Conservation (phyloP, 1,140 invertebrate genomes). For the Pygmarrhopalites habei region DNA sequence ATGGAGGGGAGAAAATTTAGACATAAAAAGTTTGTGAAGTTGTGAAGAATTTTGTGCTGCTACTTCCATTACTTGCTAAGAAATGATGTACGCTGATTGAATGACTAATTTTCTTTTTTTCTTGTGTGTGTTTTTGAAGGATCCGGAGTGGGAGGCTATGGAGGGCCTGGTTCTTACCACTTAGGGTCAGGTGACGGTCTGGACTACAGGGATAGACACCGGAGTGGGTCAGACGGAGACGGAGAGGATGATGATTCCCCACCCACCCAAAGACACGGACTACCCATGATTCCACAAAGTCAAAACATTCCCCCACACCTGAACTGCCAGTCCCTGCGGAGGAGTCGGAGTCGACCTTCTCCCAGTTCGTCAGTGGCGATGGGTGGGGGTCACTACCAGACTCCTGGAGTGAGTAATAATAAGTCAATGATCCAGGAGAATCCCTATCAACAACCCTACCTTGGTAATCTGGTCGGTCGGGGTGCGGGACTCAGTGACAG, state of each 20-base stretch:
- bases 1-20: slow-evolving; percentile 4
- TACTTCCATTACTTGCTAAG: neutral
- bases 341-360: slow-evolving; percentile 24
- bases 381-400: slow-evolving; percentile 14
- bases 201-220: slow-evolving; percentile 24
- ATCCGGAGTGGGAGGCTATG: slow-evolving; percentile 36
- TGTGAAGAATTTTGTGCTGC: neutral
- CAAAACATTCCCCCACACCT: slow-evolving; percentile 20
- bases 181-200: slow-evolving; percentile 33
- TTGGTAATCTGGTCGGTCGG: slow-evolving; percentile 31
- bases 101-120: neutral
- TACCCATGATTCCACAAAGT: slow-evolving; percentile 8
- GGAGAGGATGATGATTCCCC: slow-evolving; percentile 37
- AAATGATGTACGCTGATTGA: neutral
- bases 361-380: slow-evolving; percentile 8
- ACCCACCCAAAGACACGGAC: slow-evolving; percentile 18
- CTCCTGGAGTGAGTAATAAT: slow-evolving; percentile 8
- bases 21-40: neutral
- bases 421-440: slow-evolving; percentile 10
- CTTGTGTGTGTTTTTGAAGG: slow-evolving; percentile 17
- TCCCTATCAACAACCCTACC: slow-evolving; percentile 34
- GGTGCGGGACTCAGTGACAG: slow-evolving; percentile 61
- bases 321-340: slow-evolving; percentile 19
- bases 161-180: slow-evolving; percentile 34
- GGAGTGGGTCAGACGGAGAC: slow-evolving; percentile 36